A percentile compares a stretch with the other conserved stretches of the same genome.
These are phyloP conservation scores for Dipus sagitta DNA, from an alignment of 2,797 vertebrate genomes.

Conservation along the genomic window DNA sequence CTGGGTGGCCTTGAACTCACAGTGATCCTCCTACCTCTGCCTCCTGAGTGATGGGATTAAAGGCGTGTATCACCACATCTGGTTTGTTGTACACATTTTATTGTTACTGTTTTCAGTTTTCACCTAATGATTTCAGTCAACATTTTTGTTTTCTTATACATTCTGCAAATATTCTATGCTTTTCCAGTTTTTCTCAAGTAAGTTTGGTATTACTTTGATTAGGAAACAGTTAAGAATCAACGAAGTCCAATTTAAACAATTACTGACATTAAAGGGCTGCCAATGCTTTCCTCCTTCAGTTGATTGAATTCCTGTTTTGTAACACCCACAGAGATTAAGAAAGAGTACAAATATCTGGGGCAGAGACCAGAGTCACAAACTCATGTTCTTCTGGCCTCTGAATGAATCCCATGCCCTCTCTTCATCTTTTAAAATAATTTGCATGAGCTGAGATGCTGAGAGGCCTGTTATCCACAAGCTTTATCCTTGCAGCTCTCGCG, in stretches of 20 bases:
- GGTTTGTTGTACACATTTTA: too few species aligned
- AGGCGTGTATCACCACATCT: too few species aligned
- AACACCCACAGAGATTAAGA: neutral
- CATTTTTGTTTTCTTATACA: neutral
- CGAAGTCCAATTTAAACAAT: neutral
- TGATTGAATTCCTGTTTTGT: slow-evolving; percentile 17
- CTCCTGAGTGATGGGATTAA: too few species aligned
- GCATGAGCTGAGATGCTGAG: neutral
- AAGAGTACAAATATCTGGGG: neutral
- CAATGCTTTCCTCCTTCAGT: neutral
- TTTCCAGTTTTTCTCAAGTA: neutral
- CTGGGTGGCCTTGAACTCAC: too few species aligned
- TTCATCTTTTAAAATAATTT: neutral
- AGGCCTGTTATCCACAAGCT: neutral
- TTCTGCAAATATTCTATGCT: neutral
- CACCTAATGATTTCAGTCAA: neutral
- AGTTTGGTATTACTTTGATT: neutral
- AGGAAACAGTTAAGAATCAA: neutral
- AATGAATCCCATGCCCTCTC: neutral
- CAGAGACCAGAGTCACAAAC: neutral
- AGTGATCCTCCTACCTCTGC: too few species aligned
- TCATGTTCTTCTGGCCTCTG: neutral
- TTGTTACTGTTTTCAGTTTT: neutral
- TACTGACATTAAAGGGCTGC: neutral
- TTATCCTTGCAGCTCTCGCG: neutral